Evolutionary conservation across 2,888 invertebrate genomes (phyloP).

Genomic region (Bombyx huttoni): DNA sequence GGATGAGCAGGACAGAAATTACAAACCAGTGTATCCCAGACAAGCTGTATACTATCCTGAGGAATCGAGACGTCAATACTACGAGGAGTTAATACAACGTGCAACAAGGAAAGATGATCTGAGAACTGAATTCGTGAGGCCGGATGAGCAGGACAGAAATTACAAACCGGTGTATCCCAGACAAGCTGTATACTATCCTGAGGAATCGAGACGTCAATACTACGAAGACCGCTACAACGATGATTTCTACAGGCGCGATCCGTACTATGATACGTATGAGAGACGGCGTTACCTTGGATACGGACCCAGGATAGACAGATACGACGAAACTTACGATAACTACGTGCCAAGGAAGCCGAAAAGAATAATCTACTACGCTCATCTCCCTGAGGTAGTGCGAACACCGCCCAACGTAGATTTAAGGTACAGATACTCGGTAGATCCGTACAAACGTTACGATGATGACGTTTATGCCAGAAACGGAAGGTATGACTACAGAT

Average conservation of each 20-base stretch:
- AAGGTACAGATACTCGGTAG: conserved; percentile 62
- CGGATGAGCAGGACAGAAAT: conserved; percentile 43
- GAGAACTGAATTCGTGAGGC: conserved; percentile 59
- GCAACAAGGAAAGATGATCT: conserved; percentile 49
- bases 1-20: conserved; percentile 41
- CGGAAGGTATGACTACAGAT: conserved; percentile 60
- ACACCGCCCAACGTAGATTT: conserved; percentile 72
- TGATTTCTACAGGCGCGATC: conserved; percentile 54
- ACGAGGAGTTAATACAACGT: conserved; percentile 56
- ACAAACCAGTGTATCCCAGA: conserved; percentile 58
- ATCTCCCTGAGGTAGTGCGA: conserved; percentile 77
- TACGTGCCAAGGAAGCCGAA: conserved; percentile 62
- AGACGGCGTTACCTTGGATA: conserved; percentile 38
- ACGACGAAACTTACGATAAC: conserved; percentile 54
- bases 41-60: conserved; percentile 64
- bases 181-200: conserved; percentile 62
- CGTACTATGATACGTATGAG: conserved; percentile 54
- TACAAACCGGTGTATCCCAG: conserved; percentile 60
- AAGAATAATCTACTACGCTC: conserved; percentile 80
- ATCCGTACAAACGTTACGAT: conserved; percentile 54
- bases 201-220: conserved; percentile 51
- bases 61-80: conserved; percentile 50
- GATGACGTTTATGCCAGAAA: conserved; percentile 50
- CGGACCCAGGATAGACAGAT: conserved; percentile 48
- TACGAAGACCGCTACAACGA: conserved; percentile 54